Conservation (phyloP, 2,888 invertebrate species). For the Congeria kusceri region DNA sequence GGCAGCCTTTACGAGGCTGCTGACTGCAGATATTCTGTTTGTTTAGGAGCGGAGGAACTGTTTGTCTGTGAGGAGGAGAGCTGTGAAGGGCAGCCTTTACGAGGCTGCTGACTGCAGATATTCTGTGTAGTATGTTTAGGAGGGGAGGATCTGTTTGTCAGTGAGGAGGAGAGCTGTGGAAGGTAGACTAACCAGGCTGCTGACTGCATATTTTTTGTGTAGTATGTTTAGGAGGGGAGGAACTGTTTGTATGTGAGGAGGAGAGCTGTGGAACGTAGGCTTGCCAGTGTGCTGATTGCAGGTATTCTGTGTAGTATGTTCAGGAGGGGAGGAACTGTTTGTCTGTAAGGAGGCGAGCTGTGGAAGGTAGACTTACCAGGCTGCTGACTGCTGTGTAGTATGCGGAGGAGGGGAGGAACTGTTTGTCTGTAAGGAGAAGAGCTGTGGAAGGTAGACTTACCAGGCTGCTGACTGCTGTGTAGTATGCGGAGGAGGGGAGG, state of each 20-base stretch:
- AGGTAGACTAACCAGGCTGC: constrained; percentile 41
- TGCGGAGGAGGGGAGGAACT: constrained; percentile 52
- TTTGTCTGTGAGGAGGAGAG: background rate
- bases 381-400: constrained; percentile 27
- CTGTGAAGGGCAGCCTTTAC: too few relatives aligned
- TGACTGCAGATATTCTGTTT: background rate
- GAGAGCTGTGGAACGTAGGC: constrained; percentile 49
- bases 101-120: constrained; percentile 28
- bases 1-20: background rate
- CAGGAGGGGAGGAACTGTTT: constrained; percentile 40
- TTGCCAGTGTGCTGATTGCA: background rate
- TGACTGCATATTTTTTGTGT: constrained; percentile 49
- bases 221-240: constrained; percentile 51
- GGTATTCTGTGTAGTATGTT: constrained; percentile 45
- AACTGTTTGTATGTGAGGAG: constrained; percentile 46
- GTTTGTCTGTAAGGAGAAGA: constrained; percentile 43
- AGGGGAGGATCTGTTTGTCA: constrained; percentile 42
- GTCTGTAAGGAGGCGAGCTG: constrained; percentile 50
- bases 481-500: constrained; percentile 52
- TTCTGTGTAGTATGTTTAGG: constrained; percentile 53
- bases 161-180: constrained; percentile 50
- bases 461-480: too few relatives aligned
- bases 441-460: constrained; percentile 49
- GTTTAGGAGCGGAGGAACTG: background rate
- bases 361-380: constrained; percentile 40